Percentiles rank a stretch among this genome's conserved stretches.
Conservation (phyloP, 2,797 vertebrate genomes). For the Schizopygopsis pylzovi region DNA sequence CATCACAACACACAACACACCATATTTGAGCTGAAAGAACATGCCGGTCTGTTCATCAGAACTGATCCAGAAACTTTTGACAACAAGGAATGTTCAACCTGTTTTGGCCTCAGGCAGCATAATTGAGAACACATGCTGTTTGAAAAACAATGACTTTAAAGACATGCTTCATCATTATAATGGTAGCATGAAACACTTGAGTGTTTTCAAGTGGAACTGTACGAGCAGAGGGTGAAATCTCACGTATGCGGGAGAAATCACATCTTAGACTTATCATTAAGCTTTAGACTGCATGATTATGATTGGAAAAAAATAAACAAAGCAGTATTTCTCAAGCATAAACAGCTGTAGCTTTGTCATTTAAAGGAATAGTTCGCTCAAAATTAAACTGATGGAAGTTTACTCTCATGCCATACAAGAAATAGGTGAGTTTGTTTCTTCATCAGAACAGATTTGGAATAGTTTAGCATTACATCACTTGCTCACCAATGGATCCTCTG, state of each 20-base stretch:
- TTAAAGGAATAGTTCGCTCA: not conserved
- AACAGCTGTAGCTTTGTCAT: not conserved
- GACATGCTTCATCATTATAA: constrained; percentile 56
- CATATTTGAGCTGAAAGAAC: constrained; percentile 10
- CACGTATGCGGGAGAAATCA: not conserved
- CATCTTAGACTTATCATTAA: constrained; percentile 3
- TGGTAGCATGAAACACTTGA: constrained; percentile 38
- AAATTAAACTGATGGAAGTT: not conserved
- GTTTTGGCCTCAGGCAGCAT: constrained; percentile 47
- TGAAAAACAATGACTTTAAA: constrained; percentile 45
- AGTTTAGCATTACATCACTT: not conserved
- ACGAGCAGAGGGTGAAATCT: constrained; percentile 38
- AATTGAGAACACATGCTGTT: constrained; percentile 66
- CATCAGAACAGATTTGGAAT: not conserved
- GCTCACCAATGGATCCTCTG: not conserved
- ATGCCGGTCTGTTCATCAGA: constrained; percentile 43
- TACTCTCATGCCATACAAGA: not conserved
- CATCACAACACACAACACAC: not conserved
- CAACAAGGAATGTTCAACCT: constrained; percentile 54
- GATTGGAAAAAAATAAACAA: constrained; percentile 10
- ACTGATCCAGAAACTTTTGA: constrained; percentile 47
- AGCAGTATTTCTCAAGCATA: not conserved
- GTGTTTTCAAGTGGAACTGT: constrained; percentile 45
- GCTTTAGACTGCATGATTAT: constrained; percentile 24
- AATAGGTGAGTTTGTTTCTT: not conserved